Conservation (phyloP, 1,140 invertebrate species). For the Eulimnadia texana region DNA sequence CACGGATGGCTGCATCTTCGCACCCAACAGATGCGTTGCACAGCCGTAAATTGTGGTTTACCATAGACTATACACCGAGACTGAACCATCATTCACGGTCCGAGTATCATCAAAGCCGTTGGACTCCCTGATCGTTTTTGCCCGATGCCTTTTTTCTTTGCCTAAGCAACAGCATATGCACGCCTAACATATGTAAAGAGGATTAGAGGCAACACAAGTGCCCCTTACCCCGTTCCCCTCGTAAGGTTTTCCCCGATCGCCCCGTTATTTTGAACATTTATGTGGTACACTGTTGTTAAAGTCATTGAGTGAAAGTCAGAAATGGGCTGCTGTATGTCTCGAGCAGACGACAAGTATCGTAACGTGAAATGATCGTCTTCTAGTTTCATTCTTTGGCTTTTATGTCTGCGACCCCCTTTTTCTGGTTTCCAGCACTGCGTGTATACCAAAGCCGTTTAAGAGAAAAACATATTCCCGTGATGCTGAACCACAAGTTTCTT, state of each 20-base stretch:
- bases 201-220: no score
- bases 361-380: neutral
- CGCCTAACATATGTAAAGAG: no score
- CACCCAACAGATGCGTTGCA: neutral
- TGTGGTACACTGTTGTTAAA: no score
- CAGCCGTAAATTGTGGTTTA: neutral
- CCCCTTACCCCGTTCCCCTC: no score
- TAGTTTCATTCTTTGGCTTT: no score
- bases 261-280: no score
- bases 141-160: no score
- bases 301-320: no score
- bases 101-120: neutral
- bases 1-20: neutral
- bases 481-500: neutral
- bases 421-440: neutral
- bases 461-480: neutral
- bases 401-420: neutral
- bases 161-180: neutral
- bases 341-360: no score
- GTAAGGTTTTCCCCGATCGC: neutral
- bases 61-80: neutral
- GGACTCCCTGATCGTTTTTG: neutral
- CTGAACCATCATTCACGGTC: neutral
- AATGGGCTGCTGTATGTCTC: no score
- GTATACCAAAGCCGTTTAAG: neutral